Evolutionary conservation across 2,888 invertebrate genomes (phyloP), one percentile per base, ranked within the genome.

Genomic region (Aphidius colemani): DNA sequence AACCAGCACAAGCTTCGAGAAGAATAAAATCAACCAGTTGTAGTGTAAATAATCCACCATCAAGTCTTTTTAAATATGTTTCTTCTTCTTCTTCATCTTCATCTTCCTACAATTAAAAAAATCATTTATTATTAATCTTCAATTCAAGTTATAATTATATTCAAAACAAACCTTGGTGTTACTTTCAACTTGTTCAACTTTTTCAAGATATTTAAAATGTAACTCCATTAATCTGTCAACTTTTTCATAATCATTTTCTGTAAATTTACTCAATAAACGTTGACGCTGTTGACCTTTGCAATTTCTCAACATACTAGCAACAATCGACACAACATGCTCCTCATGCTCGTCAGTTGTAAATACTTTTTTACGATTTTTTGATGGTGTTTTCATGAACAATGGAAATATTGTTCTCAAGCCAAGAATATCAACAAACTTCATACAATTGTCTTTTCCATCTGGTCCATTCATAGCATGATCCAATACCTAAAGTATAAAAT

Each of bases 381-480:
- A 93, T 0, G 99, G 99, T 0, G 98, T 98, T 84, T 98, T 96
- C 98, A 99, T 98, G 79, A 98, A 99, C 0, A 99, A 85, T 1
- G 99, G 99, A 83, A 99, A 99, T 66, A 99, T 92, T 6, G 97
- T 97, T 53, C 98, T 86, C 10, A 99, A 86, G 0, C 99, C 97
- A 39, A 98, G 86, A 75, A 98, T 98, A 78, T 99, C 98, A 0
- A 99, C 96, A 83, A 99, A 96, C 83, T 98, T 98, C 79, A 94
- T 95, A 81, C 97, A 96, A 81, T 98, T 98, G 74, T 98, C 97
- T 70, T 89, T 90, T 0, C 98, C 98, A 78, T 97, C 95, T 0
- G 90, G 88, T 0, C 97, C 97, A 2, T 94, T 92, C 86, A 98
- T 92, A 8, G 98, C 97, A 84, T 98, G 96, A 83, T 98, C 95